Percentiles rank a stretch among this genome's conserved stretches.
phyloP scores from a whole-genome alignment of 2,888 invertebrate species.

The Belgica antarctica region DNA sequence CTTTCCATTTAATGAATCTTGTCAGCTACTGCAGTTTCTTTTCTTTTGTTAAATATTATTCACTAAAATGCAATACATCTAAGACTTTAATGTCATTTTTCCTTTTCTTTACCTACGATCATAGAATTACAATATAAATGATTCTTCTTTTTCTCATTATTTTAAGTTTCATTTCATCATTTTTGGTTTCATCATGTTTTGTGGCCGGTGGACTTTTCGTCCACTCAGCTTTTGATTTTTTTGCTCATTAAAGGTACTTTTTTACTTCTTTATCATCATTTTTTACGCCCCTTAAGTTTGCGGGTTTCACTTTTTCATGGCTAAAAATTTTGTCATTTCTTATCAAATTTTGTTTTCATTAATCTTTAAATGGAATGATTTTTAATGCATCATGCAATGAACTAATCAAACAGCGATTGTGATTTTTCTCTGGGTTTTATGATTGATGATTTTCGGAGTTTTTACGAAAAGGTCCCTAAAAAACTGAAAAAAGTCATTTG shows the following conservation, averaged over 20 bases:
- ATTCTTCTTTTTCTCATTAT: conserved; percentile 29
- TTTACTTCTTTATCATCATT: conserved; percentile 44
- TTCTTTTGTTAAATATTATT: conserved; percentile 31
- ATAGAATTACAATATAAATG: conserved; percentile 42
- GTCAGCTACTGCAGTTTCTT: neutral
- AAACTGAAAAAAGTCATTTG: too few species aligned
- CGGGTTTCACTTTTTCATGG: conserved; percentile 39
- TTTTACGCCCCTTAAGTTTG: conserved; percentile 24
- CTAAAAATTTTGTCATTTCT: conserved; percentile 28
- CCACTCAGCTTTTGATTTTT: conserved; percentile 40
- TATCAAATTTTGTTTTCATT: conserved; percentile 4
- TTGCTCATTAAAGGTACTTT: conserved; percentile 44
- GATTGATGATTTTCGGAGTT: neutral
- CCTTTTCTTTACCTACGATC: conserved; percentile 35
- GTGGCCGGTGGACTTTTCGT: conserved; percentile 17
- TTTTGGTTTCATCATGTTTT: conserved; percentile 22
- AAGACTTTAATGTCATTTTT: conserved; percentile 35
- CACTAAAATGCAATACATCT: conserved; percentile 40
- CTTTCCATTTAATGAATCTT: neutral
- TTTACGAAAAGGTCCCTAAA: neutral
- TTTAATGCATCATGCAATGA: neutral
- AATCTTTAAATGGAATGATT: conserved; percentile 2
- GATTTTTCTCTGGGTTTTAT: neutral
- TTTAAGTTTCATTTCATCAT: conserved; percentile 24
- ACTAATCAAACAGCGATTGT: conserved; percentile 20